These are phyloP conservation scores for Araneus ventricosus DNA, from an alignment of 1,140 invertebrate genomes.

Conservation along the genomic window DNA sequence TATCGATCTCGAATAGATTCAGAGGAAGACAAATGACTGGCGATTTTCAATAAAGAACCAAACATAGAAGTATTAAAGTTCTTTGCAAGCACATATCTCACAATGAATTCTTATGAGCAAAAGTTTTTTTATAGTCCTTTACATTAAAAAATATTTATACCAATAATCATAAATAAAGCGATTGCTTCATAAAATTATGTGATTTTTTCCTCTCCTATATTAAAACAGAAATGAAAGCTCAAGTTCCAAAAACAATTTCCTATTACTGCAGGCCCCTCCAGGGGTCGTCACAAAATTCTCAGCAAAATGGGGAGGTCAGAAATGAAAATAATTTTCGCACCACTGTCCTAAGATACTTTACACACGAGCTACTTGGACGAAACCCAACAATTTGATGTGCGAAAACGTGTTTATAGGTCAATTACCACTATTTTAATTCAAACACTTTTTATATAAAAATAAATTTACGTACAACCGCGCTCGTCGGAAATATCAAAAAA, in stretches of 20 bases:
- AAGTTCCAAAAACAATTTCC: slow-evolving; percentile 1
- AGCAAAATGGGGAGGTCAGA: background rate
- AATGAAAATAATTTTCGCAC: slow-evolving; percentile 26
- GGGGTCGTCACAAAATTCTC: slow-evolving; percentile 2
- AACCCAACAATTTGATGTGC: too few species aligned
- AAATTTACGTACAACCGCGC: too few species aligned
- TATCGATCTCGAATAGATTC: slow-evolving; percentile 29
- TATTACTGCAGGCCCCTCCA: background rate
- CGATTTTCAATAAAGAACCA: too few species aligned
- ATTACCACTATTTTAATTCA: too few species aligned
- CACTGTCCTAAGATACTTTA: too few species aligned
- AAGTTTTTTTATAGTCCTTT: too few species aligned
- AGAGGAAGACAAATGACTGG: background rate
- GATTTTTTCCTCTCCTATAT: background rate
- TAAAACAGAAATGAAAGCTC: too few species aligned
- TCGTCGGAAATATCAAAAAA: too few species aligned
- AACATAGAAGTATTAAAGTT: slow-evolving; percentile 78
- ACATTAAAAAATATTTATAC: slow-evolving; percentile 47
- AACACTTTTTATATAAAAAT: too few species aligned
- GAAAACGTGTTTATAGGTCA: too few species aligned
- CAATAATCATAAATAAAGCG: slow-evolving; percentile 38
- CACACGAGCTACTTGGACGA: too few species aligned
- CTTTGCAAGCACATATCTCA: slow-evolving; percentile 49
- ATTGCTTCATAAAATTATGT: background rate
- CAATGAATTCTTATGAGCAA: slow-evolving; percentile 45